Base-by-base conservation (phyloP, 1,140 invertebrate species). In the Drosophila nikananu region DNA sequence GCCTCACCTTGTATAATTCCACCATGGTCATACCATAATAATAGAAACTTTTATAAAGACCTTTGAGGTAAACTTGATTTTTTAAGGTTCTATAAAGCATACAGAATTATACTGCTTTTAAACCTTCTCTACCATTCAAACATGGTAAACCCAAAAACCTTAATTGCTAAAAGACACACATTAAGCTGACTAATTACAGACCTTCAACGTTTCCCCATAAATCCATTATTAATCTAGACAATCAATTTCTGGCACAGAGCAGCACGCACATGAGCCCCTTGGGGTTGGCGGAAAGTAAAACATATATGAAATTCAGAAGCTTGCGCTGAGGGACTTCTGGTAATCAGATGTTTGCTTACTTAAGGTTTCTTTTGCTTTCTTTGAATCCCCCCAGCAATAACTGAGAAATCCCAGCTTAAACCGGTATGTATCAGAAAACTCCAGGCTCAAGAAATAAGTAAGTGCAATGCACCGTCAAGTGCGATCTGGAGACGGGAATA, bases 381-480 rank as follows among this genome's bases (percentile, higher is more conserved):
- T 66, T n/a, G 23, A 35, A 13, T 6, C 37, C 17, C n/a, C 12
- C 21, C 32, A 37, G 66, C 35, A 42, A 68, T 6, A 63, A 68
- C 32, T 57, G 54, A 65, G 17, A 73, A 37, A 37, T 57, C 54
- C 59, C 63, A 55, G 63, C 71, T 67, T 61, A 63, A 81, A 81
- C 64, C 64, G 67, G 82, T 66, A 21, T 37, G 48, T 65, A 77
- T 77, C 65, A 44, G 81, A 55, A 66, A 46, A 42, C 42, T 54
- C 30, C 74, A 86, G 39, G 67, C 37, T 39, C 3, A 39, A 39
- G 54, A 57, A 39, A 9, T 49, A 61, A 67, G 52, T 49, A 77
- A 86, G 86, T 77, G 86, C 86, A 89, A 77, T 86, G 86, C 74
- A 89, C 84, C 70, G 60, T n/a, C n/a, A n/a, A n/a, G 57, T 46